Evolutionary conservation across 2,797 vertebrate species (phyloP).

Genomic region (Intellagama lesueurii): DNA sequence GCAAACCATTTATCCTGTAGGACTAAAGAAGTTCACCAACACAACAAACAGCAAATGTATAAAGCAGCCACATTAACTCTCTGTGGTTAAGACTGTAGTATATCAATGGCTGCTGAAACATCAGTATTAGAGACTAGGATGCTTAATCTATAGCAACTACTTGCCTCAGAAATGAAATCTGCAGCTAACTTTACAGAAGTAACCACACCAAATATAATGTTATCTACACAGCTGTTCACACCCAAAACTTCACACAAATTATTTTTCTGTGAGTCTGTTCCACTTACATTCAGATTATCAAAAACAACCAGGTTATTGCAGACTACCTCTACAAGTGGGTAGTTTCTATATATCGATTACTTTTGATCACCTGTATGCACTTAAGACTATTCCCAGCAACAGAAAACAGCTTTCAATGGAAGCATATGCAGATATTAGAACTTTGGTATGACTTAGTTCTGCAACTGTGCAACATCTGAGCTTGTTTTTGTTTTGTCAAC

Average conservation of each 20-base stretch:
- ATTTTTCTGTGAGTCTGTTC: background rate
- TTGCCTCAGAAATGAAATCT: constrained; percentile 1
- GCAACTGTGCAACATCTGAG: background rate
- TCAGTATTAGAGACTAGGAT: background rate
- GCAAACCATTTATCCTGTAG: background rate
- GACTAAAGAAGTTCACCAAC: background rate
- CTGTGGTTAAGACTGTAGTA: background rate
- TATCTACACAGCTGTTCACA: background rate
- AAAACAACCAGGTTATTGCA: background rate
- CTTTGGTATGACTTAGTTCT: background rate
- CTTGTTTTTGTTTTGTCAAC: background rate
- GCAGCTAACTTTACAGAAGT: background rate
- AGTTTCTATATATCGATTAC: background rate
- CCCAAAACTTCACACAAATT: background rate
- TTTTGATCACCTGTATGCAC: too few species aligned
- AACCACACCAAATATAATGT: background rate
- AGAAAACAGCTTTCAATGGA: background rate
- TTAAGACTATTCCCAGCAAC: background rate
- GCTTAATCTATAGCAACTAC: background rate
- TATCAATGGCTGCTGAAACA: background rate
- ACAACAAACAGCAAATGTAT: background rate
- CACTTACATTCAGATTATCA: background rate
- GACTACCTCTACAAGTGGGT: background rate
- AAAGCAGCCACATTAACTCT: constrained; percentile 6
- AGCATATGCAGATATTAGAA: background rate